Evolutionary conservation across 2,113 vertebrate genomes (phyloP).

Genomic region (human): GRCh38 chr6:20224001-20224500

Average conservation of each 20-base stretch:
- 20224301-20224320: neutral
- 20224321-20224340: neutral
- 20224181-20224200: neutral
- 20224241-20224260: neutral
- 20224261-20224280: neutral
- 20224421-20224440: no score
- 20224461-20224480: no score
- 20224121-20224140: neutral
- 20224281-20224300: neutral
- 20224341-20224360: neutral
- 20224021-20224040: neutral
- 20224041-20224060: neutral
- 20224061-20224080: neutral
- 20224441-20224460: no score
- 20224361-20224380: neutral
- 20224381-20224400: no score
- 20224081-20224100: neutral
- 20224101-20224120: constrained; percentile 6
- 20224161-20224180: neutral
- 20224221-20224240: neutral
- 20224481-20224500: no score
- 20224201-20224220: neutral
- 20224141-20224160: neutral
- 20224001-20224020: neutral
- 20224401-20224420: no score